Conservation (phyloP, 2,113 vertebrate species). For the Cyanoderma ruficeps region DNA sequence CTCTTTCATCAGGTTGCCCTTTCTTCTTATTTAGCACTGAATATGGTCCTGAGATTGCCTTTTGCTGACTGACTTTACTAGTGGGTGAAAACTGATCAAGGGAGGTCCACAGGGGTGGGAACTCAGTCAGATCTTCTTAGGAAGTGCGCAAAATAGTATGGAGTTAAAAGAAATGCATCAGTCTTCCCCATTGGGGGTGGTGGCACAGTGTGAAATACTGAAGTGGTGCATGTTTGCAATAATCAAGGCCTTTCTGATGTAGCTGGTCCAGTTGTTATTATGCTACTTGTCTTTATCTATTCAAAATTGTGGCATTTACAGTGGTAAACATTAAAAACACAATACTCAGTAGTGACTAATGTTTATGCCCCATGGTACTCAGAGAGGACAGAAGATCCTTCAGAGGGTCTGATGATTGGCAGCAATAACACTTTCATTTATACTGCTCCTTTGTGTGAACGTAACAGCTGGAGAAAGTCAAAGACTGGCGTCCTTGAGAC, state of each 20-base stretch:
- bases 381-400: conserved; percentile 44
- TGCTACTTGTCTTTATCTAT: not conserved
- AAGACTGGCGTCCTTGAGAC: conserved; percentile 5
- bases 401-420: conserved; percentile 9
- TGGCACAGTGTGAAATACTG: not conserved
- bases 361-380: not conserved
- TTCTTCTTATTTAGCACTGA: not conserved
- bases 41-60: not conserved
- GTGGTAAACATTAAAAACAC: conserved; percentile 26
- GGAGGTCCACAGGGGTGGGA: not conserved
- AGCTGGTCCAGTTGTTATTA: not conserved
- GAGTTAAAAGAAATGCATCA: not conserved
- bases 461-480: conserved; percentile 21
- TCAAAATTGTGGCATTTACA: not conserved
- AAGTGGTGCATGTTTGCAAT: not conserved
- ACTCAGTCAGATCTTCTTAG: not conserved
- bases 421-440: not conserved
- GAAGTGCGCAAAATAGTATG: not conserved
- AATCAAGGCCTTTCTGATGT: not conserved
- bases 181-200: not conserved
- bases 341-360: conserved; percentile 14
- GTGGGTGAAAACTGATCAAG: not conserved
- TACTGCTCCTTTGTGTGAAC: conserved; percentile 39
- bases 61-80: not conserved
- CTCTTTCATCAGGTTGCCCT: not conserved